A percentile compares a stretch with the other conserved stretches of the same genome.
Conservation (phyloP, 1,140 invertebrate genomes). For the Solenopsis fugax region DNA sequence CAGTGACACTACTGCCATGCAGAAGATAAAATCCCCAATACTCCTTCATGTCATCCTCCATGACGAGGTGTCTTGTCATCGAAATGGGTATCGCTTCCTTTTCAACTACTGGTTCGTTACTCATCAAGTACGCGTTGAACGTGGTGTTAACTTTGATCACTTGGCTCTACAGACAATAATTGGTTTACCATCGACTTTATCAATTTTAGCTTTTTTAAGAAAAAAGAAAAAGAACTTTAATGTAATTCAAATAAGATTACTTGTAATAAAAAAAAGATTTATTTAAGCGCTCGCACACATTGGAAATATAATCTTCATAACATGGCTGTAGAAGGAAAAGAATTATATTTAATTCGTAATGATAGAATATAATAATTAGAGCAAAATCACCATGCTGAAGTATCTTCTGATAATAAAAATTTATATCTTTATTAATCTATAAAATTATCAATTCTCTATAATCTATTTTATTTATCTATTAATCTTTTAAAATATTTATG, state of each 20-base stretch:
- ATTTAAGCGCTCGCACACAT: neutral
- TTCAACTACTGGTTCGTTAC: constrained; percentile 88
- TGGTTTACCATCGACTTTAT: neutral
- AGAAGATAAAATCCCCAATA: constrained; percentile 95
- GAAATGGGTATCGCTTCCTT: constrained; percentile 87
- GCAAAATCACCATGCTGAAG: neutral
- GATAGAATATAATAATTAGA: neutral
- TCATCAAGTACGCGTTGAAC: constrained; percentile 92
- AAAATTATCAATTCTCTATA: too few relatives aligned
- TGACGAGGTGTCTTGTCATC: constrained; percentile 90
- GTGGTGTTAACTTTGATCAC: constrained; percentile 90
- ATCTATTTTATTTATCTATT: too few relatives aligned
- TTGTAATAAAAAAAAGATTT: neutral
- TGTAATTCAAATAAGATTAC: neutral
- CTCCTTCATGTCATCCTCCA: constrained; percentile 94
- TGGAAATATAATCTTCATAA: neutral
- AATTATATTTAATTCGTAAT: constrained; percentile 1
- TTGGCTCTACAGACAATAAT: constrained; percentile 87
- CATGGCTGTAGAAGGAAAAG: neutral
- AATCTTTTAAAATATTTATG: neutral
- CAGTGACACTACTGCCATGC: constrained; percentile 90
- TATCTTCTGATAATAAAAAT: neutral
- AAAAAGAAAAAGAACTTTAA: neutral
- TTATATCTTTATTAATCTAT: too few relatives aligned
- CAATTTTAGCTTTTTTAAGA: neutral